Conservation (phyloP, 2,113 vertebrate genomes). For the Sitta europaea region DNA sequence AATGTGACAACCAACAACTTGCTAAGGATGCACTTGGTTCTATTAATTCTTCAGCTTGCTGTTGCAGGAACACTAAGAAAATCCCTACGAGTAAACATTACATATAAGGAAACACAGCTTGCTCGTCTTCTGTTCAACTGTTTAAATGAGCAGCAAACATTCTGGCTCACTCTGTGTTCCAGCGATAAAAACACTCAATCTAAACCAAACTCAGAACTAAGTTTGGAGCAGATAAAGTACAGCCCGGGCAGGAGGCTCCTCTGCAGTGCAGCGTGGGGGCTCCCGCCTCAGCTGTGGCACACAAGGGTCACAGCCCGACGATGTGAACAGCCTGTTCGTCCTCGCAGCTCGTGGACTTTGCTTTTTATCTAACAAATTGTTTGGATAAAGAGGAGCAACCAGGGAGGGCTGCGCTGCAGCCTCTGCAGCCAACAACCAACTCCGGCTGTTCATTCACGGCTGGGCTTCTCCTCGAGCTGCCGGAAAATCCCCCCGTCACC, state of each 20-base stretch:
- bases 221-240: background rate
- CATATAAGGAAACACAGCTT: background rate
- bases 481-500: background rate
- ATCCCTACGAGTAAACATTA: background rate
- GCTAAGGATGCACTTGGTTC: background rate
- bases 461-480: background rate
- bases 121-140: background rate
- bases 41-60: background rate
- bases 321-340: background rate
- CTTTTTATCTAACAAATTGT: background rate
- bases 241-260: background rate
- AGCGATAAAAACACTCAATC: background rate
- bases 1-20: background rate
- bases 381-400: background rate
- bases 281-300: background rate
- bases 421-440: background rate
- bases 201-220: background rate
- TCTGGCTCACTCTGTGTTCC: background rate
- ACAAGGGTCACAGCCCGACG: background rate
- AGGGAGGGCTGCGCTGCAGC: background rate
- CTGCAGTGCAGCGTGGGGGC: background rate
- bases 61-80: background rate
- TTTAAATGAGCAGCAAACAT: background rate
- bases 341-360: background rate
- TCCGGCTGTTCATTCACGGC: background rate